These are phyloP conservation scores for Cairina moschata DNA, from an alignment of 2,113 vertebrate species.

Conservation along the genomic window DNA sequence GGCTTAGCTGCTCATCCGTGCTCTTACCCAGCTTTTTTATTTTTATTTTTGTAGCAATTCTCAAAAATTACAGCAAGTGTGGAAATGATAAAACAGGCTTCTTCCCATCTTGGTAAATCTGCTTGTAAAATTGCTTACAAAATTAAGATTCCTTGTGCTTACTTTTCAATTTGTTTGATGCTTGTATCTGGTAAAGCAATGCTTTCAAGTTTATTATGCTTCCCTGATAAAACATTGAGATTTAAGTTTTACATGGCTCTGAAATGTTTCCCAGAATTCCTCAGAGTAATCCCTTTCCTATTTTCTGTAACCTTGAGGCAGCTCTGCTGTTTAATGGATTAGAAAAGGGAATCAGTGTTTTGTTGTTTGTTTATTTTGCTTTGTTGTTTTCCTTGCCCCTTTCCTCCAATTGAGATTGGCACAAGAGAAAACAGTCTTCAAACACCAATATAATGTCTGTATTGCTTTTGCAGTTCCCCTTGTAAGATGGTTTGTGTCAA, in stretches of 20 bases:
- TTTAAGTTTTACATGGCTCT: background rate
- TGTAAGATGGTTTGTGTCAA: background rate
- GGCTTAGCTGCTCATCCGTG: background rate
- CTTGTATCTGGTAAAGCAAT: background rate
- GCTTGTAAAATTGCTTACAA: background rate
- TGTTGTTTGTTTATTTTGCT: too few relatives aligned
- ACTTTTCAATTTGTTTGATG: background rate
- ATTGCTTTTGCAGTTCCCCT: background rate
- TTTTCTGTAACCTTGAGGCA: background rate
- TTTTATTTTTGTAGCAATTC: background rate
- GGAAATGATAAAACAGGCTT: background rate
- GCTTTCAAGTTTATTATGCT: background rate
- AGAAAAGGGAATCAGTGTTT: background rate
- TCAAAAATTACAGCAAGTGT: background rate
- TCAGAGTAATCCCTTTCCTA: background rate
- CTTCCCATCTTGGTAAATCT: constrained; percentile 5
- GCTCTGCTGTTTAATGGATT: background rate
- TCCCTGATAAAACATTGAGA: background rate
- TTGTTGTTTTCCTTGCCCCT: background rate
- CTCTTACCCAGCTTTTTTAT: background rate
- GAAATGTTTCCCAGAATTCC: background rate
- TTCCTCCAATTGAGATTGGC: background rate
- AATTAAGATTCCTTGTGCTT: background rate
- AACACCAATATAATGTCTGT: background rate
- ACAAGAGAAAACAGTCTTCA: background rate